Base-by-base conservation (phyloP, 2,113 vertebrate genomes). In the Notothenia rossii region DNA sequence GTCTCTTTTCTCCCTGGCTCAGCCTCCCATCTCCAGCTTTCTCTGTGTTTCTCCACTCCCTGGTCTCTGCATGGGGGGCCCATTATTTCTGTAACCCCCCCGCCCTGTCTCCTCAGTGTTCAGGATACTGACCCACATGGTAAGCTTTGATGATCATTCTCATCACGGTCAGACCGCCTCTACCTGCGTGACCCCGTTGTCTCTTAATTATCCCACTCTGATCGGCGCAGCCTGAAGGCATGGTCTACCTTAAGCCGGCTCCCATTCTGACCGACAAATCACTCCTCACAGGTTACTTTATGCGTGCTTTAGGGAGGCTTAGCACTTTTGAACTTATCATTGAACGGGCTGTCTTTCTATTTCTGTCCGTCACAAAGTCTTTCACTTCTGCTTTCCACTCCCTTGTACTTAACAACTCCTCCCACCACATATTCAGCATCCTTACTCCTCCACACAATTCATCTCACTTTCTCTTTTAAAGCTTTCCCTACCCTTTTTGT, bases 161-260 rank as follows among this genome's bases (percentile, higher is more conserved):
- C 67, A 81, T 91, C 85, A 85, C 45, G 61, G 72, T 58, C 77
- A 73, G 75, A 84, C 85, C 71, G 18, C 67, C 59, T 85, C 73
- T 79, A 89, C 90, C 84, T 88, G 72, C 55, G 17, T 87, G 89
- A 91, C 87, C 87, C 84, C 60, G 22, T 78, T 84, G 79, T 85
- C 77, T 89, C 84, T 75, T 88, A 89, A 90, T 91, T 87, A 94
- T 90, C 82, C 80, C 76, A 62, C 72, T 88, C 77, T 81, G 88
- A 86, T 83, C 79, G 33, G 65, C 51, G 2, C 67, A 66, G 80
- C 92, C 75, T 7, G 79, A 40, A 75, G 75, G 86, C 82, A 58
- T 64, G 58, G 87, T 83, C 81, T 76, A 56, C 78, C 76, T 86
- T 81, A 72, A 86, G 83, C 85, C 85, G 25, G 62, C 45, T 75